Conservation (phyloP, 2,888 invertebrate genomes). For the Agriopis aurantiaria region DNA sequence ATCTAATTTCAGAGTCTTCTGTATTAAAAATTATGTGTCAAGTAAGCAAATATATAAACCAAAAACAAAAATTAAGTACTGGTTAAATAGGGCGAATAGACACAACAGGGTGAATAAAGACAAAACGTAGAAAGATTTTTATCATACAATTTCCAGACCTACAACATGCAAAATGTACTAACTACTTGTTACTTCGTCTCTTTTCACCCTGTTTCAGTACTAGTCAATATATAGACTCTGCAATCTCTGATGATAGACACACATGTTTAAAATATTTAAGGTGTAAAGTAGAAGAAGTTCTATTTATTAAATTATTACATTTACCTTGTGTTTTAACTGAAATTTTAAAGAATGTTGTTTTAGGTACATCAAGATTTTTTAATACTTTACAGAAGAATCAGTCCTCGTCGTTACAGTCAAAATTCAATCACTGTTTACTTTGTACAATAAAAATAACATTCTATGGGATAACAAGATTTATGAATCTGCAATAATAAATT, state of each 20-base stretch:
- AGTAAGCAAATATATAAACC: too few species aligned
- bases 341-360: constrained; percentile 1
- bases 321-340: background rate
- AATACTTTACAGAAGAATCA: constrained; percentile 2
- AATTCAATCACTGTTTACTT: background rate
- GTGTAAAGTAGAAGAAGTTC: too few species aligned
- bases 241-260: background rate
- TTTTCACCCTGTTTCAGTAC: too few species aligned
- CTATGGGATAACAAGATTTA: constrained; percentile 45
- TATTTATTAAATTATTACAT: background rate
- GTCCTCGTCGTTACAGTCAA: constrained; percentile 9
- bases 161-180: too few species aligned
- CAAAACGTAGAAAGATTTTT: too few species aligned
- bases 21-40: background rate
- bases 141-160: too few species aligned
- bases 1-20: background rate
- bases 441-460: constrained; percentile 20
- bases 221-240: background rate
- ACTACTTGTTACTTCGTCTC: too few species aligned
- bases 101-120: too few species aligned
- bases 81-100: too few species aligned
- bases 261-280: background rate
- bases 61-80: too few species aligned
- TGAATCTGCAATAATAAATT: constrained; percentile 54
- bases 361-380: constrained; percentile 1